Conservation (phyloP, 1,140 invertebrate species). For the Monomorium pharaonis region DNA sequence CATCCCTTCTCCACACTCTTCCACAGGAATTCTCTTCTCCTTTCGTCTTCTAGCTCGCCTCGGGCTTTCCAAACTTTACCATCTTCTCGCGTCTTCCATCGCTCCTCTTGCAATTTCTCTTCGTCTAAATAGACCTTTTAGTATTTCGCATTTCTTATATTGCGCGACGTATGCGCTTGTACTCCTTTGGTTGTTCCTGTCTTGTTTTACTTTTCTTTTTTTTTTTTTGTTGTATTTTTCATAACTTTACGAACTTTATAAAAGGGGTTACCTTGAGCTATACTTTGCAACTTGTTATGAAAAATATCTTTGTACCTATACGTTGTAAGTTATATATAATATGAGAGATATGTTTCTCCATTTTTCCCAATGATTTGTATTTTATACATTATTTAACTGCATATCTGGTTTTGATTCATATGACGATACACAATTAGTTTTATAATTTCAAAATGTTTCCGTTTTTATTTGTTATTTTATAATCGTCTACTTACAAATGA, state of each 20-base stretch:
- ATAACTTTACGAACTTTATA: not conserved
- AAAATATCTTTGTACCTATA: not conserved
- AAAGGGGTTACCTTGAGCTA: not conserved
- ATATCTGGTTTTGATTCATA: not conserved
- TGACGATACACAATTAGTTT: not conserved
- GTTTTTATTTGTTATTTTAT: not conserved
- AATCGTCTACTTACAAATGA: not conserved
- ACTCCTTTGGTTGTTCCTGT: not conserved
- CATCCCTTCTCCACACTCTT: conserved; percentile 6
- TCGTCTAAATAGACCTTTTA: conserved; percentile 50
- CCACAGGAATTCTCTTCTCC: conserved; percentile 66
- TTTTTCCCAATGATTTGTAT: not conserved
- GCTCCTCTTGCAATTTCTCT: conserved; percentile 33
- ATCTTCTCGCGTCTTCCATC: conserved; percentile 56
- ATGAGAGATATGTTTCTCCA: not conserved
- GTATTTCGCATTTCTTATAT: conserved; percentile 48
- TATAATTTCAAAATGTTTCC: not conserved
- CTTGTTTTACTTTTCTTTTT: not conserved
- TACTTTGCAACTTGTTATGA: not conserved
- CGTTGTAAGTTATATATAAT: not conserved
- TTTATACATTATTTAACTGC: not conserved
- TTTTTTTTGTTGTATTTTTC: not conserved
- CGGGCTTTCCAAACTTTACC: conserved; percentile 72
- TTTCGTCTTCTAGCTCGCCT: conserved; percentile 64
- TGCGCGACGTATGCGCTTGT: not conserved